Evolutionary conservation across 1,140 invertebrate species (phyloP).

Genomic region (Drosophila pruinosa): DNA sequence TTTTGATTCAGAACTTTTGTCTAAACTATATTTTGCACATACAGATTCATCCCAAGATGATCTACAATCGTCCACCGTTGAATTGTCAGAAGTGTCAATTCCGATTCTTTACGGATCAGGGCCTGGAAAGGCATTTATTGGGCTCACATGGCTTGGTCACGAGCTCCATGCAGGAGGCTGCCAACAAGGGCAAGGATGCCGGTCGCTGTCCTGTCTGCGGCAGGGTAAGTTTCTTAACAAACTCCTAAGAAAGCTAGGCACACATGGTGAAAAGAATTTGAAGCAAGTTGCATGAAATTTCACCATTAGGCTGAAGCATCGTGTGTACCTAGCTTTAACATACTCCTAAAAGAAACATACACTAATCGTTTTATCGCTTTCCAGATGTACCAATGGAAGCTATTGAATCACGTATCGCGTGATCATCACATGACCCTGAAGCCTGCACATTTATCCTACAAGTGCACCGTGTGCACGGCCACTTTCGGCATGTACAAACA

Average conservation of each 20-base stretch:
- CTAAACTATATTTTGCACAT: neutral
- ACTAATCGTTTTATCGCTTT: conserved; percentile 50
- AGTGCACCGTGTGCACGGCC: conserved; percentile 96
- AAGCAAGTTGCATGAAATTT: too few species aligned
- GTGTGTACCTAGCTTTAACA: too few species aligned
- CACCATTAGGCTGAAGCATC: too few species aligned
- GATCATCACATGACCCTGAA: conserved; percentile 96
- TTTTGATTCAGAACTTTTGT: neutral
- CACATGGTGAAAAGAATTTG: too few species aligned
- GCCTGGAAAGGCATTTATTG: conserved; percentile 94
- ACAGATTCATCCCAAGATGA: conserved; percentile 96
- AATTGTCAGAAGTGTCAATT: conserved; percentile 98
- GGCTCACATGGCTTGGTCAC: conserved; percentile 97
- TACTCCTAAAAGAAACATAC: neutral
- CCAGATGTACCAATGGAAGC: conserved; percentile 95
- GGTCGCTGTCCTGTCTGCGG: conserved; percentile 96
- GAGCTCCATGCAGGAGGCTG: conserved; percentile 97
- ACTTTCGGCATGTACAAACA: conserved; percentile 97
- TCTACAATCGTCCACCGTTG: conserved; percentile 95
- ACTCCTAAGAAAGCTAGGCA: neutral
- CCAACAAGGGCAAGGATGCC: conserved; percentile 96
- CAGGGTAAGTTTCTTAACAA: conserved; percentile 86
- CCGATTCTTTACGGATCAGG: conserved; percentile 89
- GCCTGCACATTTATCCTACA: conserved; percentile 95
- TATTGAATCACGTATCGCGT: conserved; percentile 94